Base-by-base conservation (phyloP, 2,113 vertebrate species). In the Anoplopoma fimbria region DNA sequence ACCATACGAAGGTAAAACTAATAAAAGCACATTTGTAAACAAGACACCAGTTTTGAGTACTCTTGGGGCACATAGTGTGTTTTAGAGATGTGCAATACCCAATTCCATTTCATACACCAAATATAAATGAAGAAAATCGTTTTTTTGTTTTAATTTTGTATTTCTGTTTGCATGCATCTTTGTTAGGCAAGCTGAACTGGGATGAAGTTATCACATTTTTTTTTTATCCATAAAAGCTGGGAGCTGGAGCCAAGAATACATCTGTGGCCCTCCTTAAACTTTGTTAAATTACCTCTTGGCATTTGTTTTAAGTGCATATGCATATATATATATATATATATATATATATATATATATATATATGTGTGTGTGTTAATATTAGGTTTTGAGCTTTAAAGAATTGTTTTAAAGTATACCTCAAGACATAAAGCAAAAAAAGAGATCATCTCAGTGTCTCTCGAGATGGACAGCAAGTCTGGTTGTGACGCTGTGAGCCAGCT, bases 381-480 rank as follows among this genome's bases (percentile, higher is more conserved):
- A 38, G 4, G 8, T 77, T 67, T 69, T 14, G 38, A 29, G 68
- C 45, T 64, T 61, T 10, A 71, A 83, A 69, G 42, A 36, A 73
- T 45, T 63, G 40, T 73, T 40, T 73, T 21, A 25, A 80, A 70
- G 25, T 69, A 34, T 55, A 72, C 70, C 51, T 65, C 27, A 40
- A 33, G 67, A 84, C 36, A 87, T 67, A 42, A 45, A 71, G 42
- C 1, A 60, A 34, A 57, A 77, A 36, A 25, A 70, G 25, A 77
- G 75, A 86, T 88, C 49, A 88, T 80, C 70, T 81, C 58, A 2
- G 61, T 51, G 84, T 68, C 81, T 82, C 87, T 92, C 62, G 81
- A 92, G 93, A 94, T 74, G 93, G 95, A 91, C 92, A 88, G 91
- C 77, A 7, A 84, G 85, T 69, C 79, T 78, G 82, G 81, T 81